phyloP scores from a whole-genome alignment of 2,888 invertebrate species.

The Melangyna quadrimaculata region DNA sequence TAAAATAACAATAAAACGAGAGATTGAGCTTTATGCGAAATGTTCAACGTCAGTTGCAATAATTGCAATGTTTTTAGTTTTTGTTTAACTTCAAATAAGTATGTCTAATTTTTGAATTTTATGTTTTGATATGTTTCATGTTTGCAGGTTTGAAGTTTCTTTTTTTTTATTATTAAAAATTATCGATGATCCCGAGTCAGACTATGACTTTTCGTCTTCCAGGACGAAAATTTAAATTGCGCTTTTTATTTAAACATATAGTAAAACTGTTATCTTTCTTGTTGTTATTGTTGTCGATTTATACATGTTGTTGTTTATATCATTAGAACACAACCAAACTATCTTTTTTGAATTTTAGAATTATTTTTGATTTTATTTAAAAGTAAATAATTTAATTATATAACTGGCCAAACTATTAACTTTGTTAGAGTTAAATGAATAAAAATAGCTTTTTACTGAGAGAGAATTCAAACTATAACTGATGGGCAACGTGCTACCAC shows the following conservation, averaged over 20 bases:
- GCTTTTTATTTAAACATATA: not conserved
- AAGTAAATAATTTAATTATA: not conserved
- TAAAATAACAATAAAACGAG: conserved; percentile 10
- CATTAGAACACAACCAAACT: not conserved
- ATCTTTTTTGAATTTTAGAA: not conserved
- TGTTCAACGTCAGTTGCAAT: conserved; percentile 12
- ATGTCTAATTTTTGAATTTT: not conserved
- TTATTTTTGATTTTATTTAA: conserved; percentile 15
- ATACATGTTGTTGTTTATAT: not conserved
- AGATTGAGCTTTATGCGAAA: conserved; percentile 28
- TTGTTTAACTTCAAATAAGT: not conserved
- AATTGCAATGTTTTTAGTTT: not conserved
- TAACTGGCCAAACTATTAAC: conserved; percentile 8
- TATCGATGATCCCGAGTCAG: not conserved
- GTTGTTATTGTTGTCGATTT: not conserved
- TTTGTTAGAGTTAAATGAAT: conserved; percentile 10
- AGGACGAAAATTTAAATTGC: not conserved
- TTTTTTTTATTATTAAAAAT: not conserved
- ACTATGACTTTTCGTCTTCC: not conserved
- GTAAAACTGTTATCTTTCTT: not conserved
- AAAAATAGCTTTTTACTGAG: conserved; percentile 41
- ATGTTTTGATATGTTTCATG: not conserved
- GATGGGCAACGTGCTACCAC: conserved; percentile 72
- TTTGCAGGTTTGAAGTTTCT: not conserved
- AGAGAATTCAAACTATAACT: conserved; percentile 72